Conservation (phyloP, 2,797 vertebrate species). For the Silurus aristotelis region DNA sequence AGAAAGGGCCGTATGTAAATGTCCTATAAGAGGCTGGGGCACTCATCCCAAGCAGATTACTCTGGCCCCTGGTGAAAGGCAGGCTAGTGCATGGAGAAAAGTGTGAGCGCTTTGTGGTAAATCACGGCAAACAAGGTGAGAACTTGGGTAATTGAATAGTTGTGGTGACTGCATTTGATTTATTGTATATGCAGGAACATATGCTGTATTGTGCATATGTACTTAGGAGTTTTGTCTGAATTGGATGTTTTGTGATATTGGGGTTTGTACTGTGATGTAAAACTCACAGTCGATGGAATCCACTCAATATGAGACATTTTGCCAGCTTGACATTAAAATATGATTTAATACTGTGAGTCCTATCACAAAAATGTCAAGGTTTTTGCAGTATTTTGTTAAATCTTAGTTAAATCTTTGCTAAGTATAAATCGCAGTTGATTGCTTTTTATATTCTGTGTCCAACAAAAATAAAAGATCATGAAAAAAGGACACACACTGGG, state of each 20-base stretch:
- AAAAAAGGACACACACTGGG: neutral
- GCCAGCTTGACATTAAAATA: constrained; percentile 16
- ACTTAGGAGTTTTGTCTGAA: constrained; percentile 24
- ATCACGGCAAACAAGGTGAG: constrained; percentile 78
- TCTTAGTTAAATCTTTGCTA: neutral
- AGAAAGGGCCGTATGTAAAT: constrained; percentile 80
- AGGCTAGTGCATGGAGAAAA: constrained; percentile 62
- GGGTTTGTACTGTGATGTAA: constrained; percentile 41
- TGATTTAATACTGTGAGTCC: neutral
- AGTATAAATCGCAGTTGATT: neutral
- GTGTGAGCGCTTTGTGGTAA: constrained; percentile 70
- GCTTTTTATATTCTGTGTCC: neutral
- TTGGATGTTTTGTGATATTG: constrained; percentile 20
- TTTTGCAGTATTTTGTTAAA: constrained; percentile 1
- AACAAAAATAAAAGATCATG: neutral
- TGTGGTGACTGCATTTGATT: constrained; percentile 63
- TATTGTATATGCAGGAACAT: constrained; percentile 63
- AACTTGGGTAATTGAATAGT: constrained; percentile 74
- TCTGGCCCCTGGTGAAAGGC: constrained; percentile 69
- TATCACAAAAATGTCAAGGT: neutral
- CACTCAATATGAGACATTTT: constrained; percentile 23
- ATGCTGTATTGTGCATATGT: constrained; percentile 40
- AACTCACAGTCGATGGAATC: neutral
- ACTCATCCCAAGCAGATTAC: constrained; percentile 76
- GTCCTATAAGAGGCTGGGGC: constrained; percentile 72